Evolutionary conservation across 2,113 vertebrate species (phyloP).

Genomic region (Rhodinocichla rosea): DNA sequence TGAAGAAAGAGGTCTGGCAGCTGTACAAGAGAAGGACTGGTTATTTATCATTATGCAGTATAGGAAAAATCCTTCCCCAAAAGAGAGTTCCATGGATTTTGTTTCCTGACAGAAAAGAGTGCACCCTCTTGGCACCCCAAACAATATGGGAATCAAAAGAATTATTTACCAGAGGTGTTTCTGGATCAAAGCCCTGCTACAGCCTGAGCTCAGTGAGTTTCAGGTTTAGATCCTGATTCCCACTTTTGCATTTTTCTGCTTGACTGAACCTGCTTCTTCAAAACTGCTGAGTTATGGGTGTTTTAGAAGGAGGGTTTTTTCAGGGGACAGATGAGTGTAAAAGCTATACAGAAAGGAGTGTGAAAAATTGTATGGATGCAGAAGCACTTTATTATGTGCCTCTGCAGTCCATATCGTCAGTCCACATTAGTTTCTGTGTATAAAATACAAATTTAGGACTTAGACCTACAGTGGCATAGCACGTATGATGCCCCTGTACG

Average conservation of each 20-base stretch:
- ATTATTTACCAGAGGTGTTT: neutral
- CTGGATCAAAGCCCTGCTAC: neutral
- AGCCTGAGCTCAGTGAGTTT: neutral
- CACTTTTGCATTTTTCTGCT: neutral
- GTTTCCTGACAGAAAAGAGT: neutral
- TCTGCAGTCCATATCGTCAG: neutral
- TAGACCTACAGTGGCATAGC: neutral
- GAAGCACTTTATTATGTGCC: neutral
- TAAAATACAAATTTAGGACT: neutral
- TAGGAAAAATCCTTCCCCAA: neutral
- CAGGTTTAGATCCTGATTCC: neutral
- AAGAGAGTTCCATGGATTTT: neutral
- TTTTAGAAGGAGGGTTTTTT: neutral
- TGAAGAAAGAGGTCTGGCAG: neutral
- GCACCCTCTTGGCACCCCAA: neutral
- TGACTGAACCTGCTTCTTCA: neutral
- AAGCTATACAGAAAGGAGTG: neutral
- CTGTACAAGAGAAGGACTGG: neutral
- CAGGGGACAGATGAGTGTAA: neutral
- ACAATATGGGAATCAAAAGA: neutral
- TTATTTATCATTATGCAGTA: neutral
- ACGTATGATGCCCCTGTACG: fast-evolving
- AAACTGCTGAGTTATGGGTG: neutral
- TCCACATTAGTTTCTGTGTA: neutral
- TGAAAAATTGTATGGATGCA: neutral